A percentile compares a stretch with the other conserved stretches of the same genome.
phyloP scores from a whole-genome alignment of 1,140 invertebrate genomes.

The Tribolium madens region DNA sequence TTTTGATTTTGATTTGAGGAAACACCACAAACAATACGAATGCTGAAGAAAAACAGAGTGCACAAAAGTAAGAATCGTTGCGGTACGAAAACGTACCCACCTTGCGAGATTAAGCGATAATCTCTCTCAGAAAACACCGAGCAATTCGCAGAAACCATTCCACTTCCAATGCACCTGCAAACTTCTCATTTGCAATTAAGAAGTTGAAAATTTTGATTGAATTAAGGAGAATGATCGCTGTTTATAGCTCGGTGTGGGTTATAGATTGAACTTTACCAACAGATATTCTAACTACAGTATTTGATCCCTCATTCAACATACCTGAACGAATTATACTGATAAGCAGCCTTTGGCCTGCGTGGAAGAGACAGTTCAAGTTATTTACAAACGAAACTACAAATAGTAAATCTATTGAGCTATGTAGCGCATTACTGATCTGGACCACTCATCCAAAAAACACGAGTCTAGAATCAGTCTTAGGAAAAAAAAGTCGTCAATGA shows the following conservation, averaged over 20 bases:
- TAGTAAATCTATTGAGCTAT: conserved; percentile 48
- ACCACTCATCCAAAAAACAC: conserved; percentile 35
- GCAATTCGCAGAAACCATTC: background rate
- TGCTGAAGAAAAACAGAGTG: conserved; percentile 11
- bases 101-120: background rate
- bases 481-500: conserved; percentile 16
- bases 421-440: conserved; percentile 26
- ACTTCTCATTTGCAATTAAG: background rate
- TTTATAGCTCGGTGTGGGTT: background rate
- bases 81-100: conserved; percentile 44
- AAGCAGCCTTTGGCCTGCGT: conserved; percentile 50
- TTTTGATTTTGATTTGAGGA: conserved; percentile 39
- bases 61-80: background rate
- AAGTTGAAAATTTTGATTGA: background rate
- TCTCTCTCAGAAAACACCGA: conserved; percentile 8
- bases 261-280: conserved; percentile 32
- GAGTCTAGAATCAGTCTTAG: conserved; percentile 28
- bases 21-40: conserved; percentile 31
- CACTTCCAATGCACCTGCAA: background rate
- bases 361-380: conserved; percentile 51
- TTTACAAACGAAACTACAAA: conserved; percentile 49
- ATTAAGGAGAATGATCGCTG: background rate
- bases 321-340: conserved; percentile 62
- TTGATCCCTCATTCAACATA: conserved; percentile 65
- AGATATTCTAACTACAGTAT: conserved; percentile 59